Evolutionary conservation across 2,113 vertebrate species (phyloP).

Genomic region (Pandion haliaetus): DNA sequence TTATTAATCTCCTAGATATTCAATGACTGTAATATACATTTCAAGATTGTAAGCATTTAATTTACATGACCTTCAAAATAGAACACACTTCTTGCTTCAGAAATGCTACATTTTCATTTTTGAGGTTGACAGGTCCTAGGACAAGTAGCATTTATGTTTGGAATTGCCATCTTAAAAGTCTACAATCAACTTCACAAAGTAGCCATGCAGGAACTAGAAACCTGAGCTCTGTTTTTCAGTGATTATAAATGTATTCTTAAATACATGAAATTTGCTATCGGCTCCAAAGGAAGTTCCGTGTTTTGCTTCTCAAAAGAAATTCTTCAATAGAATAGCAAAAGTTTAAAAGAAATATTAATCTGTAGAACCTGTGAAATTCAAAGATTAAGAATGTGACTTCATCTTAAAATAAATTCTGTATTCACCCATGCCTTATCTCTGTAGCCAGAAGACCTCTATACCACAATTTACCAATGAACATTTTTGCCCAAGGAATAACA

Average conservation of each 20-base stretch:
- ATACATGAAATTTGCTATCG: not conserved
- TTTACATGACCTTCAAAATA: not conserved
- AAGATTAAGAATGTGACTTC: not conserved
- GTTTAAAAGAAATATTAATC: not conserved
- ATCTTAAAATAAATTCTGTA: not conserved
- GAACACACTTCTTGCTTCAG: not conserved
- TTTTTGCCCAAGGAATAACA: not conserved
- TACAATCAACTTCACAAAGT: not conserved
- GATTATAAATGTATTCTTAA: not conserved
- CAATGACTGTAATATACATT: not conserved
- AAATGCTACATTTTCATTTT: not conserved
- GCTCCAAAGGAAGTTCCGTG: not conserved
- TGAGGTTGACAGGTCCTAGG: not conserved
- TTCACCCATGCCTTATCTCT: constrained; percentile 21
- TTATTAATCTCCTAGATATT: not conserved
- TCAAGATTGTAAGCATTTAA: not conserved
- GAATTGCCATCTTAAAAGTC: not conserved
- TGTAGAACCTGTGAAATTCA: not conserved
- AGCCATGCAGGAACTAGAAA: not conserved
- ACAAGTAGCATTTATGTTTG: not conserved
- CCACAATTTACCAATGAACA: not conserved
- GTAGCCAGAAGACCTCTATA: not conserved
- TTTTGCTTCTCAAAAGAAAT: not conserved
- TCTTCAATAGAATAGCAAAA: not conserved
- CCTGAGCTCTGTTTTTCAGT: not conserved